Evolutionary conservation across 2,888 invertebrate genomes (phyloP), one percentile per base, ranked within the genome.

Genomic region (Stenolophus ochropezus): DNA sequence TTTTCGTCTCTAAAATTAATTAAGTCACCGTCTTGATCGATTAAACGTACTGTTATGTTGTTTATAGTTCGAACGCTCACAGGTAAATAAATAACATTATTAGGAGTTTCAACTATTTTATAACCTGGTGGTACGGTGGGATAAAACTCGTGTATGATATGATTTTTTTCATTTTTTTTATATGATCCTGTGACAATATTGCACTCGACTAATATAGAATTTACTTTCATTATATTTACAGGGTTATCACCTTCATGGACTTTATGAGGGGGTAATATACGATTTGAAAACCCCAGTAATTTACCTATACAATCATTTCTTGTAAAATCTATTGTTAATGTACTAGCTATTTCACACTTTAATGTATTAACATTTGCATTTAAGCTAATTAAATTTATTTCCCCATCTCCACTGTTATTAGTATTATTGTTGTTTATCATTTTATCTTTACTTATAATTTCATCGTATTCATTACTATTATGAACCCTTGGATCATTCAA

Each of bases 1-100:
- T 82, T 83, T 86, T 86, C 86, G 56, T 84, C 85, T 76, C 85
- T 82, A 83, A 87, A 88, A 86, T 87, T 87, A n/a, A 87, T 79
- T 20, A 87, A 61, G 25, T 86, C 82, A 47, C 85, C 85, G 82
- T 85, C 84, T 84, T 87, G 86, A 84, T 88, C 87, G 2, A 85
- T 77, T 76, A 87, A 74, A 84, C 84, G 86, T 82, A 88, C 18
- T 25, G 83, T 73, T 25, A 88, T 82, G 65, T 85, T 82, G 76
- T 83, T 83, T 83, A 87, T 86, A 27, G 77, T 81, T 78, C 58
- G 83, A 6, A 83, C 83, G 75, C 83, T 86, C n/a, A 87, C 84
- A 8, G 87, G 87, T 82, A 87, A 85, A 85, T 87, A 87, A 77
- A 87, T 53, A 53, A 53, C 11, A 53, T 53, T 53, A 8, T 3